Percentiles rank a stretch among this genome's conserved stretches.
Conservation (phyloP, 2,888 invertebrate species). For the Deladenus siricidicola region DNA sequence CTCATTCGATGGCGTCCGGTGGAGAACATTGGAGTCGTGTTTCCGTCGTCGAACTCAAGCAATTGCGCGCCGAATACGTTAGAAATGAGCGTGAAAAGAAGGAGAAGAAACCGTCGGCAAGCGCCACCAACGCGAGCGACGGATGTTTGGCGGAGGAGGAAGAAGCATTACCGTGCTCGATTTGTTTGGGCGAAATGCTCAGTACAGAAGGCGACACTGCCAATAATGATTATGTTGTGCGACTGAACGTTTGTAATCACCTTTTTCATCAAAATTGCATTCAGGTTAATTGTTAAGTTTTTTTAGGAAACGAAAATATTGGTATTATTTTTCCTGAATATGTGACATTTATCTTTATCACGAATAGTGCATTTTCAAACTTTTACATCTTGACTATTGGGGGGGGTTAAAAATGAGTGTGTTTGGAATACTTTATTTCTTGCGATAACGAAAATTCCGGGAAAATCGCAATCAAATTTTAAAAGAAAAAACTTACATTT, state of each 20-base stretch:
- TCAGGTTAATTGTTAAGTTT: slow-evolving; percentile 8
- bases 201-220: background rate
- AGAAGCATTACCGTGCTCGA: slow-evolving; percentile 18
- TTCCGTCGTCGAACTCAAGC: background rate
- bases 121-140: no score
- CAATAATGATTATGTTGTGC: slow-evolving; percentile 19
- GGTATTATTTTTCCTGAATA: no score
- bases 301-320: background rate
- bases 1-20: no score
- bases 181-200: slow-evolving; percentile 26
- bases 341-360: no score
- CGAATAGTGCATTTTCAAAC: no score
- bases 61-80: background rate
- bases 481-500: no score
- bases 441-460: no score
- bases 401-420: no score
- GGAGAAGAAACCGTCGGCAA: background rate
- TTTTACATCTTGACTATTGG: no score
- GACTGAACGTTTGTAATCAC: slow-evolving; percentile 29
- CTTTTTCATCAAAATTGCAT: slow-evolving; percentile 34
- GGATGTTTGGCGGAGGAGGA: background rate
- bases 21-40: background rate
- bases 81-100: background rate
- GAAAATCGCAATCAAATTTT: no score
- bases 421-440: no score